Conservation (phyloP, 2,888 invertebrate species). For the Bimastos eiseni region DNA sequence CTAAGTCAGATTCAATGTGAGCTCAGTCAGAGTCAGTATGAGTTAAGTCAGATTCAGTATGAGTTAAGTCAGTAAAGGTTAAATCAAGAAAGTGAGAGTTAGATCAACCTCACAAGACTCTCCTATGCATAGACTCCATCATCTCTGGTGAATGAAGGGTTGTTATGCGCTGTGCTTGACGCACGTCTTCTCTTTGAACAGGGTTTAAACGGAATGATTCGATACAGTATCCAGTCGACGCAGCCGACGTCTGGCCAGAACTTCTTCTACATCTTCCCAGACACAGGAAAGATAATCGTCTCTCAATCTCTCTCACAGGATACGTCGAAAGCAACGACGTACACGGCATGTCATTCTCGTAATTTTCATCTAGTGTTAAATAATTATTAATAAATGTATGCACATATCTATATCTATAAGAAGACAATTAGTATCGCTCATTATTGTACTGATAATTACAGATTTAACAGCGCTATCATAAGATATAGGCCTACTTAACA, state of each 20-base stretch:
- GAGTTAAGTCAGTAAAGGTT: background rate
- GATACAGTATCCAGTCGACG: constrained; percentile 40
- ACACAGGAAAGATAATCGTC: constrained; percentile 48
- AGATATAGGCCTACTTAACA: too few relatives aligned
- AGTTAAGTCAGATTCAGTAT: background rate
- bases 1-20: background rate
- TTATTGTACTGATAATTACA: too few relatives aligned
- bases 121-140: background rate
- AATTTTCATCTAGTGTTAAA: too few relatives aligned
- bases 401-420: too few relatives aligned
- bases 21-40: background rate
- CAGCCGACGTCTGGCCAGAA: constrained; percentile 37
- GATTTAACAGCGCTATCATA: too few relatives aligned
- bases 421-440: too few relatives aligned
- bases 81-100: background rate
- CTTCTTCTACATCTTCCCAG: constrained; percentile 44
- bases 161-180: background rate
- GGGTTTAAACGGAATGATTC: constrained; percentile 41
- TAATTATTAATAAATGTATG: too few relatives aligned
- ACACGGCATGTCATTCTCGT: background rate
- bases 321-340: constrained; percentile 32
- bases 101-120: background rate
- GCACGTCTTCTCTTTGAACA: background rate
- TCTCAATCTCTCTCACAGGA: constrained; percentile 44
- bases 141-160: background rate